These are phyloP conservation scores for Trichacis sp. DNA, from an alignment of 2,888 invertebrate genomes.

Conservation along the genomic window DNA sequence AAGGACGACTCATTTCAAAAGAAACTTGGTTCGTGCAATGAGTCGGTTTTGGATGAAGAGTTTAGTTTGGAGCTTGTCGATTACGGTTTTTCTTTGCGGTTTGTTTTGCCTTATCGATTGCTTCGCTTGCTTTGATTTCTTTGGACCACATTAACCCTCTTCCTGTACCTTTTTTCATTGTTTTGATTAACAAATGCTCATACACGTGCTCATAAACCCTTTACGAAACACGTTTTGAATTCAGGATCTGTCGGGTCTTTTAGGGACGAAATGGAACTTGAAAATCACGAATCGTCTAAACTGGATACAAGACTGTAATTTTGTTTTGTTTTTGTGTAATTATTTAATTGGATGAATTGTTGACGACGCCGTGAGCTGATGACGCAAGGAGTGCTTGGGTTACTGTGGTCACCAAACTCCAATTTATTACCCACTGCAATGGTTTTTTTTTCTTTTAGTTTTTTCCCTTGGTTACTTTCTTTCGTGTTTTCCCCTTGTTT, in stretches of 20 bases:
- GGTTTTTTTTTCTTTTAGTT: conserved; percentile 48
- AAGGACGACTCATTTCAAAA: too few species aligned
- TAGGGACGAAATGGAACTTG: conserved; percentile 2
- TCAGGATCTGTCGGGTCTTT: conserved; percentile 4
- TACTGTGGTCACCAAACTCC: conserved; percentile 69
- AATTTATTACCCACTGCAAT: conserved; percentile 62
- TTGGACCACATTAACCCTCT: conserved; percentile 69
- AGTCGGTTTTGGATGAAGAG: too few species aligned
- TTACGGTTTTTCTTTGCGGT: conserved; percentile 34
- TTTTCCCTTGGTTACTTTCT: conserved; percentile 41
- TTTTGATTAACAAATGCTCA: conserved; percentile 59
- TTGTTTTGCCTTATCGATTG: conserved; percentile 49
- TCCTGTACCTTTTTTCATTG: conserved; percentile 53
- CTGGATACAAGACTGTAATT: neutral
- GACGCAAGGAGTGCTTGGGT: conserved; percentile 64
- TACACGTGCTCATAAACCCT: conserved; percentile 54
- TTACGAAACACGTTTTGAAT: conserved; percentile 1
- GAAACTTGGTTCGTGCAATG: too few species aligned
- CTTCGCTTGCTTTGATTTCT: conserved; percentile 61
- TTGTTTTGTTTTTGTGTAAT: neutral
- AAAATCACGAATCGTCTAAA: conserved; percentile 4
- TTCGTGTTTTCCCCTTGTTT: conserved; percentile 16
- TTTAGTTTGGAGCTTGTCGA: conserved; percentile 45
- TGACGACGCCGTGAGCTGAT: conserved; percentile 45
- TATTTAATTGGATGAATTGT: too few species aligned